Evolutionary conservation across 1,140 invertebrate genomes (phyloP), one percentile per base, ranked within the genome.

Genomic region (Calosoma granatense): DNA sequence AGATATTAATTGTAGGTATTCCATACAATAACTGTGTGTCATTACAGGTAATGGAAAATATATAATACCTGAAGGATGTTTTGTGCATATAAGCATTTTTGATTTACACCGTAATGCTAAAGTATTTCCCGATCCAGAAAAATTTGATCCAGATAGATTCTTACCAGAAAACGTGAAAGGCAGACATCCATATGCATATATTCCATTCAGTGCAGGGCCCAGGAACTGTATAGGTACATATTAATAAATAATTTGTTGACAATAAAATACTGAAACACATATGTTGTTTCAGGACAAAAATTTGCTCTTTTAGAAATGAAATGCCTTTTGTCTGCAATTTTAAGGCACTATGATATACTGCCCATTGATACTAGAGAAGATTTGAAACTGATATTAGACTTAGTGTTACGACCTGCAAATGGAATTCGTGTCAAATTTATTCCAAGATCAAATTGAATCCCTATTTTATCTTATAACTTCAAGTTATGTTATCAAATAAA

Each of bases 261-360:
- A n/a, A 36, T 9, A 36, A 36, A 36, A 36, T 36, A 36, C n/a
- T 36, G 9, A 9, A 9, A 36, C n/a, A 36, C 9, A 36, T 9
- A 36, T 36, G 9, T 60, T 47, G 62, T 61, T 64, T 4, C 59
- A 80, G 83, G 84, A 41, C 83, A 86, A 67, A 85, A 82, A 67
- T 89, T 88, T 69, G 87, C 87, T 12, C 73, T 84, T 65, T 66
- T 86, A 59, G 86, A 90, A 72, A 77, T 82, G 67, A 88, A 88
- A 67, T 75, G 79, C 0, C 71, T 86, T 1, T 69, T 89, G 52
- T 80, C 82, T 0, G 73, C 75, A 3, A 65, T 90, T 15, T 67
- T 90, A 14, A 72, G 83, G 15, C 76, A 78, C 56, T 90, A 79
- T 63, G 70, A 72, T 57, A 61, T 83, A 20, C 73, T 78, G 60